A percentile compares a stretch with the other conserved stretches of the same genome.
These are phyloP conservation scores for Palythoa heliodiscus DNA, from an alignment of 92 coral and sea anemone genomes.

Conservation along the genomic window DNA sequence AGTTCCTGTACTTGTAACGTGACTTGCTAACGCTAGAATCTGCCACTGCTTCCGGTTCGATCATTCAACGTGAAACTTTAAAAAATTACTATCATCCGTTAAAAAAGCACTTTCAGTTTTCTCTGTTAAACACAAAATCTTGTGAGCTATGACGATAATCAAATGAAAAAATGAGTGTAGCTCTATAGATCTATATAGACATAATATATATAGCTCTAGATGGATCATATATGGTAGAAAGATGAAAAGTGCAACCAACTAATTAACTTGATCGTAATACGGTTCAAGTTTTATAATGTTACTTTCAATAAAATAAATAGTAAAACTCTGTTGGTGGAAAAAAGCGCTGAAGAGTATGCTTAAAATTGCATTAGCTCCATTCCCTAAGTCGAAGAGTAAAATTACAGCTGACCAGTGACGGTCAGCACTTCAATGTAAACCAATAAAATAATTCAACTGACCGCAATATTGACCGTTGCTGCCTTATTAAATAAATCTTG, in stretches of 20 bases:
- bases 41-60: conserved; percentile 1
- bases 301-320: too few species aligned
- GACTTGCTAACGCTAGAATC: background rate
- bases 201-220: too few species aligned
- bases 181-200: too few species aligned
- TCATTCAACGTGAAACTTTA: background rate
- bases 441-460: conserved; percentile 40
- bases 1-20: background rate
- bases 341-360: too few species aligned
- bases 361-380: too few species aligned
- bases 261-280: background rate
- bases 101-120: background rate
- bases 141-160: background rate
- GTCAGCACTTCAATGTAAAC: background rate
- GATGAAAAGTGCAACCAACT: background rate
- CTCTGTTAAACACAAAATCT: background rate
- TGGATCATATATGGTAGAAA: too few species aligned
- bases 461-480: conserved; percentile 72
- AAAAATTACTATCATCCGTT: background rate
- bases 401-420: background rate
- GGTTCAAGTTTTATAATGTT: too few species aligned
- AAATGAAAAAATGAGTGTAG: too few species aligned
- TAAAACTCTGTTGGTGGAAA: too few species aligned
- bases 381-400: background rate
- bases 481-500: conserved; percentile 75